A percentile compares a stretch with the other conserved stretches of the same genome.
These are phyloP conservation scores for Athalia cordata DNA, from an alignment of 2,888 invertebrate genomes.

Conservation along the genomic window DNA sequence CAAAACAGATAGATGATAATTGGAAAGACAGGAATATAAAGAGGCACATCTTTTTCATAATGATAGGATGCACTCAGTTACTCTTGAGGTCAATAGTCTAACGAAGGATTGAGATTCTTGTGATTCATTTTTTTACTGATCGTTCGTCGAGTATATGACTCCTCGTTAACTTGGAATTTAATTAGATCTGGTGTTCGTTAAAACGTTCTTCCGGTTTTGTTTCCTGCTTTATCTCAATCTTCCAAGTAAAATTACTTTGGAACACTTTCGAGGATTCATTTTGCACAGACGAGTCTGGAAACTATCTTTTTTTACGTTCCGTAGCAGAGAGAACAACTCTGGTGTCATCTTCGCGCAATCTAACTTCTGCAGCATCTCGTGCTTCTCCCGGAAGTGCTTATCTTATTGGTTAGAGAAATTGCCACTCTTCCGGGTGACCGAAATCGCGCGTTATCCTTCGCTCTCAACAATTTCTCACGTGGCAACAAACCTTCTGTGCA, in stretches of 20 bases:
- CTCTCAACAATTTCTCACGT: slow-evolving; percentile 4
- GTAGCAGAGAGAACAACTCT: neutral
- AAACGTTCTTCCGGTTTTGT: slow-evolving; percentile 37
- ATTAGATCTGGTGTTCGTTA: slow-evolving; percentile 36
- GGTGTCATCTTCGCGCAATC: slow-evolving; percentile 8
- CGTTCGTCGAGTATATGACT: neutral
- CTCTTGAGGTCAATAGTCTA: neutral
- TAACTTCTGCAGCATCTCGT: slow-evolving; percentile 21
- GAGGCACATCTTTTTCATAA: no score
- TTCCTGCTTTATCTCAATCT: slow-evolving; percentile 42
- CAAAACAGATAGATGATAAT: no score
- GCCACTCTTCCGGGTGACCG: slow-evolving; percentile 31
- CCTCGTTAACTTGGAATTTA: slow-evolving; percentile 35
- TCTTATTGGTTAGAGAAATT: slow-evolving; percentile 41
- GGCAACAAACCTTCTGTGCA: neutral
- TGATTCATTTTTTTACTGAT: slow-evolving; percentile 23
- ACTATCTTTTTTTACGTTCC: slow-evolving; percentile 30
- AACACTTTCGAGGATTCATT: slow-evolving; percentile 20
- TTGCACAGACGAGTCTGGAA: slow-evolving; percentile 3
- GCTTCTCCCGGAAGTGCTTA: slow-evolving; percentile 17
- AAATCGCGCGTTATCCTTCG: slow-evolving; percentile 24
- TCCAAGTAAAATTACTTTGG: slow-evolving; percentile 10
- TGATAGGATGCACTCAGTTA: neutral
- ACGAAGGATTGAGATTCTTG: slow-evolving; percentile 17
- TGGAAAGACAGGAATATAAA: no score